These are phyloP conservation scores for Lophotis ruficrista DNA, from an alignment of 2,113 vertebrate genomes.

Conservation along the genomic window DNA sequence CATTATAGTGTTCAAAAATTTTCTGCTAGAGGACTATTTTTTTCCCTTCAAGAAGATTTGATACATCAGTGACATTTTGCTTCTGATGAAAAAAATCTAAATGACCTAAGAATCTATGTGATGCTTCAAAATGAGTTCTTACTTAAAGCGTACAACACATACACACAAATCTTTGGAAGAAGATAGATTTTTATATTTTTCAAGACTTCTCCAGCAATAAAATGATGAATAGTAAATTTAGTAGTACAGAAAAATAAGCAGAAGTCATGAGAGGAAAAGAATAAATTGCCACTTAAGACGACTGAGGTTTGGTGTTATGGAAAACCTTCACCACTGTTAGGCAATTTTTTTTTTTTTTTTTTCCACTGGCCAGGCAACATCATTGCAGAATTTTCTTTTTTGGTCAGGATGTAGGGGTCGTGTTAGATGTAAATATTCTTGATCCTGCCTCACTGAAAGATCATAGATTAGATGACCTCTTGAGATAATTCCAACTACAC, in stretches of 20 bases:
- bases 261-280: background rate
- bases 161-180: background rate
- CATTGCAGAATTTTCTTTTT: background rate
- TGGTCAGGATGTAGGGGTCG: background rate
- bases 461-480: background rate
- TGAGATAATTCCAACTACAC: background rate
- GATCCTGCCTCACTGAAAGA: background rate
- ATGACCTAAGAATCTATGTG: background rate
- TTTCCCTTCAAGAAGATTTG: background rate
- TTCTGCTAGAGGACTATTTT: background rate
- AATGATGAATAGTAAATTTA: background rate
- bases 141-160: background rate
- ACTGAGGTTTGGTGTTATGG: background rate
- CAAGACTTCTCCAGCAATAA: background rate
- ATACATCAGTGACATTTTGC: background rate
- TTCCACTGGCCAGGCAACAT: background rate
- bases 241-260: background rate
- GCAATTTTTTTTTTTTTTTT: background rate
- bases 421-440: background rate
- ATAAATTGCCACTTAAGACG: background rate
- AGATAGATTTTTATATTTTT: background rate
- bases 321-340: background rate
- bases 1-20: background rate
- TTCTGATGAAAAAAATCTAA: slow-evolving; percentile 3
- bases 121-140: background rate